Percentiles rank a stretch among this genome's conserved stretches.
Evolutionary conservation across 2,113 vertebrate species (phyloP).

Genomic region (Oncorhynchus mykiss): DNA sequence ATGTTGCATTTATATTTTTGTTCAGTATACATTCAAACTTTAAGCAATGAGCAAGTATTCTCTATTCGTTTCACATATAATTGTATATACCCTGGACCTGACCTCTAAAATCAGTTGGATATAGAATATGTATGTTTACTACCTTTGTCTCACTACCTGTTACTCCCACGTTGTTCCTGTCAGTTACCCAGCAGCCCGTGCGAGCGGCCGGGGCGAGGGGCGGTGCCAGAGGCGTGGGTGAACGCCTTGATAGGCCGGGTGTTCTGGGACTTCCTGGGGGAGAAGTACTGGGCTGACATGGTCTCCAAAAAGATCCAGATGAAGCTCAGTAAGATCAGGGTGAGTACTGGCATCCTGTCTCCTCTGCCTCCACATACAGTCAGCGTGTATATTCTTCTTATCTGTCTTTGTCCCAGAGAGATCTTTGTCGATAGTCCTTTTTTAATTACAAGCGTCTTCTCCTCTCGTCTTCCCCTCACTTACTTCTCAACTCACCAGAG

Average conservation of each 20-base stretch:
- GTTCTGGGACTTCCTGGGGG: constrained; percentile 98
- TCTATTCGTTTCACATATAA: no score
- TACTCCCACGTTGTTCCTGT: constrained; percentile 42
- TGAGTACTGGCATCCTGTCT: constrained; percentile 56
- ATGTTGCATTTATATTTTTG: no score
- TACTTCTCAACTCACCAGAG: no score
- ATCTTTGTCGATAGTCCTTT: neutral
- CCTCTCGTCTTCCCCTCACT: neutral
- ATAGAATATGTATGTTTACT: no score
- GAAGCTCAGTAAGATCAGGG: constrained; percentile 99
- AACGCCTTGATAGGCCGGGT: constrained; percentile 93
- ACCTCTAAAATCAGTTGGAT: no score
- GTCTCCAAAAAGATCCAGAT: constrained; percentile 99
- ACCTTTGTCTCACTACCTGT: neutral
- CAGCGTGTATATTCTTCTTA: neutral
- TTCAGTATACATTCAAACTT: no score
- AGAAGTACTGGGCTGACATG: constrained; percentile 94
- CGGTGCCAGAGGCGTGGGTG: constrained; percentile 90
- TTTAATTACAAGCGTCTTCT: neutral
- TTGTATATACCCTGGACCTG: no score
- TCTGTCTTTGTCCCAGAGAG: constrained; percentile 1
- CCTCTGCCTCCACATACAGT: neutral
- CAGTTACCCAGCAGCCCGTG: constrained; percentile 75
- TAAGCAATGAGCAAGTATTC: no score
- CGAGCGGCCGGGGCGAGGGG: constrained; percentile 76